Percentiles rank a stretch among this genome's conserved stretches.
phyloP scores from a whole-genome alignment of 2,113 vertebrate species.

The Ailurus styani region DNA sequence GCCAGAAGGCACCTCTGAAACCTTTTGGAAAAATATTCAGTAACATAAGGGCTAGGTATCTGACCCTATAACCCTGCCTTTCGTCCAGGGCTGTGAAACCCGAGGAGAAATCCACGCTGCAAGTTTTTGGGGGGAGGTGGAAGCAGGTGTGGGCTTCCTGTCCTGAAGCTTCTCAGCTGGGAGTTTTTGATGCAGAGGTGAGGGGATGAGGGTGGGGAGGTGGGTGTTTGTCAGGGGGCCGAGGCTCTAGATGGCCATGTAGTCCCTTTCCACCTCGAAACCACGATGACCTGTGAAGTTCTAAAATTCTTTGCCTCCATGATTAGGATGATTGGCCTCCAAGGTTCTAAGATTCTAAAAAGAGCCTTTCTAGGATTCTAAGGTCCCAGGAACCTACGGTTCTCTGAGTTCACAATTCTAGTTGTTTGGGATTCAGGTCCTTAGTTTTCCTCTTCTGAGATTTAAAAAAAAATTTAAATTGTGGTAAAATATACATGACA shows the following conservation, averaged over 20 bases:
- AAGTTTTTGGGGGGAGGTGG: neutral
- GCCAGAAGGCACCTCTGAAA: neutral
- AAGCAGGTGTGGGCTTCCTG: neutral
- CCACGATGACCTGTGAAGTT: neutral
- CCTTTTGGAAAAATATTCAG: neutral
- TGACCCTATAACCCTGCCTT: neutral
- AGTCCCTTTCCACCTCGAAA: neutral
- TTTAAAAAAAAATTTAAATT: neutral
- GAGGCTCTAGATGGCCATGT: neutral
- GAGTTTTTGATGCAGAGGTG: neutral
- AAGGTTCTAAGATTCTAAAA: neutral
- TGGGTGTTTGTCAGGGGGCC: neutral
- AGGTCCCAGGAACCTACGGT: accelerated
- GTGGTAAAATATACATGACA: neutral
- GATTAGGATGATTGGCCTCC: neutral
- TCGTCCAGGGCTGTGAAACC: neutral
- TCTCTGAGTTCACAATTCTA: accelerated
- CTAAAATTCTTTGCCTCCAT: neutral
- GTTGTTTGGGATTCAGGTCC: neutral
- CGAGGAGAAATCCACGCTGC: neutral
- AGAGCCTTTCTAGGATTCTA: neutral
- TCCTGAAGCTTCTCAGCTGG: neutral
- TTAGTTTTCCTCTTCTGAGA: neutral
- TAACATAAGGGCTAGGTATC: neutral
- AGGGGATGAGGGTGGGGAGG: accelerated